A percentile compares a stretch with the other conserved stretches of the same genome.
Evolutionary conservation across 2,113 vertebrate species (phyloP).

Genomic region (Thamnaconus septentrionalis): DNA sequence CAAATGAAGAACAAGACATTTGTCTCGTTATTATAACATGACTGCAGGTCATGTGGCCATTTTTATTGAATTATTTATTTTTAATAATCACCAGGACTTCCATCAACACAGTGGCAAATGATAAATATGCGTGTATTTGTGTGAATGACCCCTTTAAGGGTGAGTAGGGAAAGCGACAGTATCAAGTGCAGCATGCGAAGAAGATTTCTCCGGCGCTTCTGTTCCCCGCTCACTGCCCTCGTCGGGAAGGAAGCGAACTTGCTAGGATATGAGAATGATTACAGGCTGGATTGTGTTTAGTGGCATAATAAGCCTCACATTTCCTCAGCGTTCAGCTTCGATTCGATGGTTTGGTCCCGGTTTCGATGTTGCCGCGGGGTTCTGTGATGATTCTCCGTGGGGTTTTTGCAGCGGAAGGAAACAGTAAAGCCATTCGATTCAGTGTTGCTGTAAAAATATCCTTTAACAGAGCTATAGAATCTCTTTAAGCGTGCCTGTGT

Average conservation of each 20-base stretch:
- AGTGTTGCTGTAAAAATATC: conserved; percentile 2
- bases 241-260: neutral
- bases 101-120: too few species aligned
- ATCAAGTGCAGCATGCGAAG: too few species aligned
- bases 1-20: too few species aligned
- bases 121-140: too few species aligned
- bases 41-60: too few species aligned
- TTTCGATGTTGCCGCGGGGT: conserved; percentile 1
- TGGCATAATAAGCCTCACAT: neutral
- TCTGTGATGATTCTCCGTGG: conserved; percentile 9
- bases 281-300: conserved; percentile 5
- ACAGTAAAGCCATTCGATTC: conserved; percentile 17
- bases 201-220: too few species aligned
- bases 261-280: conserved; percentile 2
- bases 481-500: conserved; percentile 7
- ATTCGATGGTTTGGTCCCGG: neutral
- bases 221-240: too few species aligned
- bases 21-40: too few species aligned
- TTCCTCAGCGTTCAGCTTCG: neutral
- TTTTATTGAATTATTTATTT: too few species aligned
- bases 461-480: conserved; percentile 22
- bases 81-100: too few species aligned
- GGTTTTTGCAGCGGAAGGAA: neutral
- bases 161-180: too few species aligned
- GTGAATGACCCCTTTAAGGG: too few species aligned